Conservation (phyloP, 2,797 vertebrate genomes). For the Rhinogobio ventralis region DNA sequence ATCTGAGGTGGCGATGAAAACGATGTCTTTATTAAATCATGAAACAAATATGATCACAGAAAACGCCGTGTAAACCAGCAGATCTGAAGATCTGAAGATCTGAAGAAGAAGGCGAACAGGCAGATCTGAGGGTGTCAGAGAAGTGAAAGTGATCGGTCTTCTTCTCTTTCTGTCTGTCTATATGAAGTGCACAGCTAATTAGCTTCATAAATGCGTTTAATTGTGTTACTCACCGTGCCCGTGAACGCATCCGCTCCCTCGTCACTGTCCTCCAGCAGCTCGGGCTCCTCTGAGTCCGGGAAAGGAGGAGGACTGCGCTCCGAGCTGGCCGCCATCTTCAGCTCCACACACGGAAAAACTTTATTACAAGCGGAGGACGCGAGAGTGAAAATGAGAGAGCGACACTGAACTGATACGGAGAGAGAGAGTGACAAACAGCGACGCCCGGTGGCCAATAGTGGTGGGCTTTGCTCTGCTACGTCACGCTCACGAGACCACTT, state of each 20-base stretch:
- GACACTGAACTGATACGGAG: background rate
- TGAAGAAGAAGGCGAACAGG: background rate
- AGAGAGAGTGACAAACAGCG: slow-evolving; percentile 31
- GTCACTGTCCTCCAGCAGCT: slow-evolving; percentile 71
- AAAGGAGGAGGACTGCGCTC: slow-evolving; percentile 84
- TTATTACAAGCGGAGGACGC: slow-evolving; percentile 32
- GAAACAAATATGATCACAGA: background rate
- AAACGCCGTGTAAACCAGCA: background rate
- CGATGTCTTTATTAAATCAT: background rate
- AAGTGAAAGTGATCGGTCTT: background rate
- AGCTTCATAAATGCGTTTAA: background rate
- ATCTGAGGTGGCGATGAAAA: background rate
- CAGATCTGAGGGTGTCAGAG: background rate
- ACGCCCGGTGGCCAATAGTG: slow-evolving; percentile 6
- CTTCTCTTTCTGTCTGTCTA: background rate
- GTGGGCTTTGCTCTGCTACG: background rate
- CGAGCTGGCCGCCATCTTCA: slow-evolving; percentile 83
- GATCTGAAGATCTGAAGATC: background rate
- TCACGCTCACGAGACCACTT: background rate
- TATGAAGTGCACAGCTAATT: background rate
- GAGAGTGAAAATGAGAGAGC: slow-evolving; percentile 27
- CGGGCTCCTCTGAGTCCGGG: slow-evolving; percentile 81
- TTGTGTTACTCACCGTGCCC: slow-evolving; percentile 69
- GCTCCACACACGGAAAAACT: slow-evolving; percentile 42
- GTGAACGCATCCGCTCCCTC: slow-evolving; percentile 75